These are phyloP conservation scores for Cordilura impudica DNA, from an alignment of 2,888 invertebrate species.

Conservation along the genomic window DNA sequence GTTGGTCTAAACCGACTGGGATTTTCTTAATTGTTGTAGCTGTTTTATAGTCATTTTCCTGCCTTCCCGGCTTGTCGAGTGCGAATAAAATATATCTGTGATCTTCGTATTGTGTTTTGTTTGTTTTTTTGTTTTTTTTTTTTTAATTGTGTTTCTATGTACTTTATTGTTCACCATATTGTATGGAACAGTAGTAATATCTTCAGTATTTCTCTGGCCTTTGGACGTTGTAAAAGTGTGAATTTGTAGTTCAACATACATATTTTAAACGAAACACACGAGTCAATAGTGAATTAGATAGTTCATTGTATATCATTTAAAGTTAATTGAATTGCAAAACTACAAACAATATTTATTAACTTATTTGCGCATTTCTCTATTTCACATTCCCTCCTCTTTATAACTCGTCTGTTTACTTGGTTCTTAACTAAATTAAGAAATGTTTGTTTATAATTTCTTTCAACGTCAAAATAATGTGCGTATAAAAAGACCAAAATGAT, in stretches of 20 bases:
- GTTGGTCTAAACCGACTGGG: no score
- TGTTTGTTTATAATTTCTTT: conserved; percentile 54
- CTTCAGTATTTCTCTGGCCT: conserved; percentile 54
- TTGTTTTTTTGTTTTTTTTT: conserved; percentile 1
- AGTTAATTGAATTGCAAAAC: neutral
- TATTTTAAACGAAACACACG: conserved; percentile 16
- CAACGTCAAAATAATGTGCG: conserved; percentile 40
- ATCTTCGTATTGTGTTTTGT: conserved; percentile 19
- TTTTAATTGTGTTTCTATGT: neutral
- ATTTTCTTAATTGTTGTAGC: conserved; percentile 4
- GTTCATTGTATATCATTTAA: conserved; percentile 25
- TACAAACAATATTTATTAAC: conserved; percentile 5
- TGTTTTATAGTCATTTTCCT: neutral
- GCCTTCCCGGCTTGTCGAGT: conserved; percentile 8
- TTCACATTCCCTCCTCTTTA: neutral
- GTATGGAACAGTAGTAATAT: conserved; percentile 23
- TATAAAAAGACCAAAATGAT: neutral
- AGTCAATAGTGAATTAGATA: neutral
- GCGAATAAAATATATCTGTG: conserved; percentile 34
- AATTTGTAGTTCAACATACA: conserved; percentile 14
- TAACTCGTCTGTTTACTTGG: conserved; percentile 1
- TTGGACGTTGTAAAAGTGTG: conserved; percentile 46
- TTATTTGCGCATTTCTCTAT: neutral
- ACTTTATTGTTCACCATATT: conserved; percentile 27
- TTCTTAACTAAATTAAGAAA: conserved; percentile 2